Base-by-base conservation (phyloP, 2,797 vertebrate genomes). In the Argentina silus region DNA sequence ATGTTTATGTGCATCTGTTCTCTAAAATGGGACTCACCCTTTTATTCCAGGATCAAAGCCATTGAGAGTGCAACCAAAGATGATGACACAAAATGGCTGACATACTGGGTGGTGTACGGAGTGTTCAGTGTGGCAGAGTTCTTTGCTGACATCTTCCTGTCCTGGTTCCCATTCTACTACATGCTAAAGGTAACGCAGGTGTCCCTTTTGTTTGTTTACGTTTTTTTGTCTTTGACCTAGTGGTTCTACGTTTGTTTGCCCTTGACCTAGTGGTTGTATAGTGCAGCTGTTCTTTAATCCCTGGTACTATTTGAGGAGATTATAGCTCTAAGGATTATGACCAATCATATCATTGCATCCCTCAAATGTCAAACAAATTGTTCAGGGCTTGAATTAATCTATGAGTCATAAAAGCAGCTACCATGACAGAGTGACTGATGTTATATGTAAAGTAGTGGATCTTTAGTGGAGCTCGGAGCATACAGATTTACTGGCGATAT, bases 121-220 rank as follows among this genome's bases (percentile, higher is more conserved):
- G 68, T 99, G 83, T 99, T 99, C 92, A 98, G 98, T 67, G 95
- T 99, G 83, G 96, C 85, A 0, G 97, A 99, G 81, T 99, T 99
- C 86, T 99, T 99, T 72, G 96, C 97, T 0, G 98, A 99, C 68
- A 95, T 99, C 75, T 97, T 99, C 89, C 92, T 99, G 60, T 99
- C 95, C 59, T 99, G 98, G 97, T 97, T 98, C 78, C 98, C 98
- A 0, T 99, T 99, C 88, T 99, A 99, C 93, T 99, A 98, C 76
- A 96, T 97, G 80, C 85, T 95, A 81, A 99, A 99, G 97, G 98
- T 99, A 89, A 83, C 42, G 15, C 47, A 27, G 12, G 3, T 68
- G 43, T 53, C 43, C 51, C 6, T 55, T 56, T 14, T 61, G 14
- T 70, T 59, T 27, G 8, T n/a, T 3, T 63, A 1, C 45, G 43